Evolutionary conservation across 2,888 invertebrate genomes (phyloP), one percentile per base, ranked within the genome.

Genomic region (Pedicia rivosa): DNA sequence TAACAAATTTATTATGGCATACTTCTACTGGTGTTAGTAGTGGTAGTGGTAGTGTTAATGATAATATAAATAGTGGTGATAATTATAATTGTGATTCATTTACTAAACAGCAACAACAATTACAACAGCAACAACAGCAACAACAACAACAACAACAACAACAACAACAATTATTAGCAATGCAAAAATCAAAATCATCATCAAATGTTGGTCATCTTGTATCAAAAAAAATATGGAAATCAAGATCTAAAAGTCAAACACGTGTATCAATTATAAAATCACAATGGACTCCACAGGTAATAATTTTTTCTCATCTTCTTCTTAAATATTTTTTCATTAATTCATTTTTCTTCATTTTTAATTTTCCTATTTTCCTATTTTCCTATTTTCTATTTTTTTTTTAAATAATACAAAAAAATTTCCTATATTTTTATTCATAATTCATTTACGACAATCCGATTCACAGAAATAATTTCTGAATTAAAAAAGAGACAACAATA

Each of bases 131-230:
- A 17, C 37, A 45, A 4, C 5, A 36, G 2, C 30, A 25, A 26
- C 36, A 35, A 30, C 40, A 28, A 40, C 41, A 35, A 51, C 52
- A 9, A 51, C 53, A 6, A 54, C 56, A 2, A 54, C 56, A 6
- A 50, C 49, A 9, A 36, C 40, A 25, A 29, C 32, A 7, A 61
- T n/a, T n/a, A 49, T 57, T 59, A 51, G 73, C 74, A 58, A 86
- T 86, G 86, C 84, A 86, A 72, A 87, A 86, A 67, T 86, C 84
- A 52, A 83, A 86, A 60, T 84, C 84, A 19, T 81, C 83, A 47
- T 81, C 83, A 55, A 83, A 81, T 64, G 83, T 86, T 57, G 79
- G 84, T 56, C 81, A 82, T 57, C 73, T 81, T 57, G 81, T 86
- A 49, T 75, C 83, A 54, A 82, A 80, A 65, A 79, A 80, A 59